Evolutionary conservation across 1,140 invertebrate species (phyloP), one percentile per base, ranked within the genome.

Genomic region (Steinernema khuongi): DNA sequence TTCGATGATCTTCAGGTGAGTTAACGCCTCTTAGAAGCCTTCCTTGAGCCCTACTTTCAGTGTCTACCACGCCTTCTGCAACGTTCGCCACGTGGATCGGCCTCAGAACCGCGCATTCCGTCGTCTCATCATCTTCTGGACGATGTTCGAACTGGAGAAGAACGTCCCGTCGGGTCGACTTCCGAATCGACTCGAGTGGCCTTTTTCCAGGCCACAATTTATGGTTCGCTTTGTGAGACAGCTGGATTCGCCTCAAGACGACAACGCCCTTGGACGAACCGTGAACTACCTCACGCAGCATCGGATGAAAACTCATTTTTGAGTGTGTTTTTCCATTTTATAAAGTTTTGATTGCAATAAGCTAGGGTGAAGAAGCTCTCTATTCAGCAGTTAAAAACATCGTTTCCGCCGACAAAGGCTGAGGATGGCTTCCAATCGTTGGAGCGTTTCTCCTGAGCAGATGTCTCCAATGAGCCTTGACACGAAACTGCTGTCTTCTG

Each of bases 151-250:
- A 66, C 31, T 69, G 26, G 74, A 75, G 72, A 50, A 44, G 26
- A 74, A 75, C 28, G 70, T 75, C 18, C 74, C 74, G 1, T 11
- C 72, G 17, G 74, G 74, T 14, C 69, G 74, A 14, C 72, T 75
- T 22, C 74, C 70, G 26, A 75, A 75, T 33, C 28, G 29, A 2
- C 73, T 75, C 74, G 74, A 75, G 28, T 75, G 74, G 74, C 73
- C 73, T 1, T 44, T 75, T 4, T 29, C 73, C 17, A 66, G 73
- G 41, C 74, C 74, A 22, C 50, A 22, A 7, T 60, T 60, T 22
- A 60, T 60, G 7, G 50, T 60, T 60, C 50, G 22, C 26, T 60
- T 60, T 60, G 50, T 60, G 50, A 60, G 26, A 22, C 50, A 60
- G 50, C 50, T 60, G 50, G 19, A 60, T 26, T 7, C 50, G 50